phyloP scores from a whole-genome alignment of 2,888 invertebrate genomes.

The Odontomyia ornata region DNA sequence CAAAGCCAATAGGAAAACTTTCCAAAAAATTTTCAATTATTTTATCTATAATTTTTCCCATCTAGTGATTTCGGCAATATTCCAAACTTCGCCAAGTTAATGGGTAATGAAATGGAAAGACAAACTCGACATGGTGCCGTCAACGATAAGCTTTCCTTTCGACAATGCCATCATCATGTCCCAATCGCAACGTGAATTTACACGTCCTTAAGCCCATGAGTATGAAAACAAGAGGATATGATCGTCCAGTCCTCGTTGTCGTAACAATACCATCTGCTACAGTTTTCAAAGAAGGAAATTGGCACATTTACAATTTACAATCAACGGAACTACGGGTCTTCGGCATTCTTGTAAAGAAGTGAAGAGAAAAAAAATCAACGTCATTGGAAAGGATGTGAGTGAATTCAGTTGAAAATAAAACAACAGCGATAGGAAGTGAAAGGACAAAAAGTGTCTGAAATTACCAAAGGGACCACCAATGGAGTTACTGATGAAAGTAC shows the following conservation, averaged over 20 bases:
- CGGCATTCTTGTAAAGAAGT: neutral
- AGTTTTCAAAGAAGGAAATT: conserved; percentile 30
- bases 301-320: conserved; percentile 44
- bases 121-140: conserved; percentile 20
- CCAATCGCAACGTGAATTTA: neutral
- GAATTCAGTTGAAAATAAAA: neutral
- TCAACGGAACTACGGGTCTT: conserved; percentile 36
- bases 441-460: neutral
- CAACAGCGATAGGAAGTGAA: neutral
- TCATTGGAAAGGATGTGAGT: neutral
- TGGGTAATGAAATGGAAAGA: conserved; percentile 29
- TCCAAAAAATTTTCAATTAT: no score
- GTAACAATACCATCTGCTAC: conserved; percentile 23
- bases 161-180: neutral
- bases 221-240: neutral
- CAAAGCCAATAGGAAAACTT: no score
- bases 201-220: conserved; percentile 22
- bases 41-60: no score
- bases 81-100: no score
- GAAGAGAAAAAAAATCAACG: neutral
- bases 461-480: conserved; percentile 8
- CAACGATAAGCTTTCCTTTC: conserved; percentile 24
- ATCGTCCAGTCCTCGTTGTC: conserved; percentile 14
- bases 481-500: neutral
- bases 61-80: no score